phyloP scores from a whole-genome alignment of 2,113 vertebrate species.

The Sinocyclocheilus anophthalmus region DNA sequence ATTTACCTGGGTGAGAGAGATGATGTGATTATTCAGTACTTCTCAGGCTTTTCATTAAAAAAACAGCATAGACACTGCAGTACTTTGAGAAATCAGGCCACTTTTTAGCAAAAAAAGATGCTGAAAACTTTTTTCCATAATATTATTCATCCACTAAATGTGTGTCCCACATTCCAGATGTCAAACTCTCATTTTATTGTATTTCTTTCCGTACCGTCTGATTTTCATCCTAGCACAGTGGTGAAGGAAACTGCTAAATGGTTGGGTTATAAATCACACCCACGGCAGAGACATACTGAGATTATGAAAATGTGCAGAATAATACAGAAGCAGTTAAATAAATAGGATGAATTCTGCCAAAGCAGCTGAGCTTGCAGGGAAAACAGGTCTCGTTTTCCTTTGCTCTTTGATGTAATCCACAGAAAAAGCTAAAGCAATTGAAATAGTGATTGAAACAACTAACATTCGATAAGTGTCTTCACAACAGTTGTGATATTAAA shows the following conservation, averaged over 20 bases:
- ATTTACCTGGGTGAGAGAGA: constrained; percentile 68
- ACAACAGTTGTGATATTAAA: background rate
- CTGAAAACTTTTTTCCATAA: background rate
- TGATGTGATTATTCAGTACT: constrained; percentile 8
- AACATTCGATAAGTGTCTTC: background rate
- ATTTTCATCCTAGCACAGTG: background rate
- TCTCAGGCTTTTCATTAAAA: background rate
- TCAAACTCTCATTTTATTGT: constrained; percentile 1
- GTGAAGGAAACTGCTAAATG: background rate
- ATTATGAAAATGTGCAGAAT: background rate
- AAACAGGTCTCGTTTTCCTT: background rate
- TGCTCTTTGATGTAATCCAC: background rate
- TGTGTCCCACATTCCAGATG: constrained; percentile 1
- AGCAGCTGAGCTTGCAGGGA: background rate
- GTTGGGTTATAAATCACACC: constrained; percentile 11
- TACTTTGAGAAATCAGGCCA: background rate
- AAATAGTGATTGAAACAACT: background rate
- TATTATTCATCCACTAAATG: background rate
- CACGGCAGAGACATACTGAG: background rate
- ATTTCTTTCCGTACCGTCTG: background rate
- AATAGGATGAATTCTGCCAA: background rate
- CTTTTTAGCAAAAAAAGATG: background rate
- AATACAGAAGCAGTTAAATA: background rate
- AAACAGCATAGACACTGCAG: background rate
- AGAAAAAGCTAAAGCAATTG: background rate